phyloP scores from a whole-genome alignment of 2,113 vertebrate species.

The Nyctibius bracteatus region DNA sequence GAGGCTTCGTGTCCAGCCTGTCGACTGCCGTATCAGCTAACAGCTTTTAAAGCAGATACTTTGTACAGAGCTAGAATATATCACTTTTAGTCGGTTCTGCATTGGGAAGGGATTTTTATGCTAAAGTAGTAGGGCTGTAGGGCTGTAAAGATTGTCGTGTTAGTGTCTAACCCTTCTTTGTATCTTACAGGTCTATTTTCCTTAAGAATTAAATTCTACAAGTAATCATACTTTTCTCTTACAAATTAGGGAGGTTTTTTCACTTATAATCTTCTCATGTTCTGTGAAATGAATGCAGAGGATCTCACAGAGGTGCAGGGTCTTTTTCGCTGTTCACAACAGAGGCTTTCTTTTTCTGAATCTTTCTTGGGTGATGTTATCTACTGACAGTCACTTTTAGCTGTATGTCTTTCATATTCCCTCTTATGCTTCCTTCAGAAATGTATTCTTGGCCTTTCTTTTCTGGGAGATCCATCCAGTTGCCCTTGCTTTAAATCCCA shows the following conservation, averaged over 20 bases:
- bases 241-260: accelerated
- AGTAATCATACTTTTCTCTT: background rate
- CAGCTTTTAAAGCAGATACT: background rate
- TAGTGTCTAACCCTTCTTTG: background rate
- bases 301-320: background rate
- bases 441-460: background rate
- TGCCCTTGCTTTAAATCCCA: background rate
- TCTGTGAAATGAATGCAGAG: background rate
- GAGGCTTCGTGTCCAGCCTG: background rate
- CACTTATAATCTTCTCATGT: background rate
- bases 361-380: background rate
- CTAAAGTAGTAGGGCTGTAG: background rate
- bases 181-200: background rate
- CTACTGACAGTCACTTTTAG: background rate
- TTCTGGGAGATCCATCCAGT: background rate
- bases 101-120: background rate
- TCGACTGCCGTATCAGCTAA: background rate
- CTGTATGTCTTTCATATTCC: background rate
- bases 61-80: background rate
- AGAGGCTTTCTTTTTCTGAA: background rate
- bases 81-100: background rate
- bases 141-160: background rate
- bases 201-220: background rate
- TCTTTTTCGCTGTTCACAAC: background rate
- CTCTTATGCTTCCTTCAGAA: background rate